A percentile compares a stretch with the other conserved stretches of the same genome.
Conservation (phyloP, 1,140 invertebrate species). For the Subanguina moxae region DNA sequence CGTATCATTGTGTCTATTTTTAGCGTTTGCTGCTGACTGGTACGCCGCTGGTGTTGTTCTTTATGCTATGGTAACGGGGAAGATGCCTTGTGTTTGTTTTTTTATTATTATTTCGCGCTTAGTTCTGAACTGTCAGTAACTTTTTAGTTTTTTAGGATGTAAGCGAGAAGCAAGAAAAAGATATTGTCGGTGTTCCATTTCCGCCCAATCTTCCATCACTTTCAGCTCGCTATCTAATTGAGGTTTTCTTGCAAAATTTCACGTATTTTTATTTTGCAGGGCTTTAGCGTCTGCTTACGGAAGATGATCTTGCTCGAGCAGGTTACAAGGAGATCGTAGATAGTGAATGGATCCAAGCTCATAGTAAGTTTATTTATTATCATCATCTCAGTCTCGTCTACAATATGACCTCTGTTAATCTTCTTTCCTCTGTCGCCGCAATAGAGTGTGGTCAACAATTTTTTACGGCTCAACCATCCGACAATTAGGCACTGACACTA, state of each 20-base stretch:
- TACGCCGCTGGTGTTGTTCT: slow-evolving; percentile 18
- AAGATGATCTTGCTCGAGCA: slow-evolving; percentile 9
- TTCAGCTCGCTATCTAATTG: slow-evolving; percentile 6
- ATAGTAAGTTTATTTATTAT: background rate
- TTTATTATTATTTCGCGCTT: no score
- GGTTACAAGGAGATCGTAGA: slow-evolving; percentile 4
- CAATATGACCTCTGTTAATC: no score
- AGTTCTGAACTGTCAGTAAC: background rate
- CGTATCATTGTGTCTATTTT: no score
- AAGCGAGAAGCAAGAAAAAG: background rate
- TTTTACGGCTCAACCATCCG: no score
- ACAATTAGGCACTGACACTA: no score
- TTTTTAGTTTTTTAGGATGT: background rate
- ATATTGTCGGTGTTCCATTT: background rate
- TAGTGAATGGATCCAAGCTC: slow-evolving; percentile 12
- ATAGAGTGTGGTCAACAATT: no score
- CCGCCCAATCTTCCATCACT: background rate
- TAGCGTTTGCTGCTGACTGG: slow-evolving; percentile 15
- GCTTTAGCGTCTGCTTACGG: background rate
- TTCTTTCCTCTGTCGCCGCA: no score
- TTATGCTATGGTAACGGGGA: slow-evolving; percentile 15
- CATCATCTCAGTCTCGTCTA: no score
- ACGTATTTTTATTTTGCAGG: no score
- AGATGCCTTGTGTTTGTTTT: slow-evolving; percentile 8
- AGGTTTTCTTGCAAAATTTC: background rate